Evolutionary conservation across 2,113 vertebrate species (phyloP).

Genomic region (Motacilla alba): DNA sequence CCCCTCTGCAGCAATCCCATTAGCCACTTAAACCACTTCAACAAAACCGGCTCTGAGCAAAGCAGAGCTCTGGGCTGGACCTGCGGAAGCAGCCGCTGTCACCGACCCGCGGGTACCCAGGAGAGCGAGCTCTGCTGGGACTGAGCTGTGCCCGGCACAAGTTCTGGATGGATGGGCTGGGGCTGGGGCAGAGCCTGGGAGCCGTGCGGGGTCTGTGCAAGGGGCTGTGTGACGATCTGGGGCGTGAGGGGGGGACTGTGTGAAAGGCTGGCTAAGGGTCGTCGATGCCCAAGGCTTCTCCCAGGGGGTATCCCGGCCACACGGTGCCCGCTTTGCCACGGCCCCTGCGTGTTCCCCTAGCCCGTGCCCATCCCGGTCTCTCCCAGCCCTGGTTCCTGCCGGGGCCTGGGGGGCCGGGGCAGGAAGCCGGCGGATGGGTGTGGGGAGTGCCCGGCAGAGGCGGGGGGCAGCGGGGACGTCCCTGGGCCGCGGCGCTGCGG

Average conservation of each 20-base stretch:
- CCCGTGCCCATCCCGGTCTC: no score
- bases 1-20: background rate
- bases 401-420: rapidly evolving
- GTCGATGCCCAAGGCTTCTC: background rate
- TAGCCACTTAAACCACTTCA: background rate
- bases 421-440: background rate
- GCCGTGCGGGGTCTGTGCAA: background rate
- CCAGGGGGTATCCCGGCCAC: background rate
- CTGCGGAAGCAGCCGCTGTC: background rate
- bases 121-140: background rate
- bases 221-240: background rate
- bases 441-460: background rate
- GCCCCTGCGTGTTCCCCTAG: no score
- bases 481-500: background rate
- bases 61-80: background rate
- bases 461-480: background rate
- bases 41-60: background rate
- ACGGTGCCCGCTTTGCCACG: background rate
- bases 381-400: background rate
- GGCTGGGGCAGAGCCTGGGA: background rate
- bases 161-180: background rate
- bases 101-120: rapidly evolving
- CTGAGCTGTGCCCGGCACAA: background rate
- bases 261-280: background rate
- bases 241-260: background rate